Evolutionary conservation across 2,888 invertebrate genomes (phyloP), one percentile per base, ranked within the genome.

Genomic region (Ligdia adustata): DNA sequence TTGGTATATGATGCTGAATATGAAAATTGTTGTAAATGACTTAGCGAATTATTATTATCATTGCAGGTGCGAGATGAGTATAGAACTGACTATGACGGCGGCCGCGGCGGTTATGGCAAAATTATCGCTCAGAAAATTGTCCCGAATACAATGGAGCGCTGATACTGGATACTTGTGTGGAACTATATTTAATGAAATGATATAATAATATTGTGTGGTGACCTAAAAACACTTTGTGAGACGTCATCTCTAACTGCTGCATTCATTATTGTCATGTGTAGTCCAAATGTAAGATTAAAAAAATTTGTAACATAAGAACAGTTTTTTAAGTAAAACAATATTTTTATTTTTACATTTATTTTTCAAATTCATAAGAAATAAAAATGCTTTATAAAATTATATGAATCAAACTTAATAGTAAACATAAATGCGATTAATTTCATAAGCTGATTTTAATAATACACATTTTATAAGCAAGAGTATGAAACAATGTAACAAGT

Each of bases 91-190:
- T 99, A 95, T 85, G 99, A 99, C 80, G 94, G 96, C 20, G 99
- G 99, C 0, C 91, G 99, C 79, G 99, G 99, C 35, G 99, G 99
- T 9, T 99, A 98, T 85, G 99, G 99, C 16, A 98, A 98, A 89
- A 94, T 98, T 52, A 93, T 98, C 59, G 95, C 96, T 55, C 96
- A 96, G 75, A 97, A 97, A 88, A 92, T 95, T 41, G 92, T 85
- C 2, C 92, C 93, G 1, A 92, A 92, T 55, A 92, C 92, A 5
- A 66, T 86, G 71, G 92, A 92, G 66, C 92, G 84, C 60, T 88
- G 76, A 85, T 60, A 38, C n/a, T n/a, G n/a, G n/a, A n/a, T 34
- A 22, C 12, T 52, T 32, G 48, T 48, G 55, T 60, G 55, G 14
- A 39, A 35, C 11, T 27, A 15, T 15, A 37, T 11, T 11, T 35